Percentiles rank a stretch among this genome's conserved stretches.
Evolutionary conservation across 2,888 invertebrate genomes (phyloP).

Genomic region (Perizoma affinitatum): DNA sequence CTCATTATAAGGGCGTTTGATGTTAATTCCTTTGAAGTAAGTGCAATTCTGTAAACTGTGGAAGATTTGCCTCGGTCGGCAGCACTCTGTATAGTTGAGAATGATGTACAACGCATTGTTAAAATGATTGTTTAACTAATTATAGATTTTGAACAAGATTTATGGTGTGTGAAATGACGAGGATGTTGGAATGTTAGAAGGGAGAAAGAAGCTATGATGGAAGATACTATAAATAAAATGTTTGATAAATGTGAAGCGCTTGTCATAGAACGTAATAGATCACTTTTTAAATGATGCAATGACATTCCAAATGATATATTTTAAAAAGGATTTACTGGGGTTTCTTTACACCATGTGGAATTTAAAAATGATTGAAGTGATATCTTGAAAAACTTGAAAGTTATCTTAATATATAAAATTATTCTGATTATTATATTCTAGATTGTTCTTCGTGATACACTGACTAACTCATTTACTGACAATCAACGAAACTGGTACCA

Average conservation of each 20-base stretch:
- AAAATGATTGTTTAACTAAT: conserved; percentile 62
- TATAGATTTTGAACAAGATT: conserved; percentile 63
- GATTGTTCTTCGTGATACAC: no score
- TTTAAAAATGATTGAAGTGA: no score
- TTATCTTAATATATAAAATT: no score
- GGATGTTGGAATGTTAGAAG: conserved; percentile 45
- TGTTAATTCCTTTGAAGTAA: conserved; percentile 75
- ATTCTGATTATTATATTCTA: no score
- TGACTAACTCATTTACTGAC: no score
- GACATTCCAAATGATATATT: conserved; percentile 18
- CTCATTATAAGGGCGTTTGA: conserved; percentile 68
- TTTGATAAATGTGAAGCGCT: conserved; percentile 46
- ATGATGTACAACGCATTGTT: conserved; percentile 60
- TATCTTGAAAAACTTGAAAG: no score
- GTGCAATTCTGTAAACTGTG: conserved; percentile 76
- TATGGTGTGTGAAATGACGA: conserved; percentile 67
- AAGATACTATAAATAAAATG: conserved; percentile 46
- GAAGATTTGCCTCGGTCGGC: conserved; percentile 69
- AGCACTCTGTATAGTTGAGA: conserved; percentile 57
- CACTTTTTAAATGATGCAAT: conserved; percentile 36
- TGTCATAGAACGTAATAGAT: conserved; percentile 43
- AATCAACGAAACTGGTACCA: no score
- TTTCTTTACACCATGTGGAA: no score
- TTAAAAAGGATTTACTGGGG: conserved; percentile 2
- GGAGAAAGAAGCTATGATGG: conserved; percentile 53